Percentiles rank a stretch among this genome's conserved stretches.
phyloP scores from a whole-genome alignment of 2,797 vertebrate genomes.

The Pseudochirops cupreus region DNA sequence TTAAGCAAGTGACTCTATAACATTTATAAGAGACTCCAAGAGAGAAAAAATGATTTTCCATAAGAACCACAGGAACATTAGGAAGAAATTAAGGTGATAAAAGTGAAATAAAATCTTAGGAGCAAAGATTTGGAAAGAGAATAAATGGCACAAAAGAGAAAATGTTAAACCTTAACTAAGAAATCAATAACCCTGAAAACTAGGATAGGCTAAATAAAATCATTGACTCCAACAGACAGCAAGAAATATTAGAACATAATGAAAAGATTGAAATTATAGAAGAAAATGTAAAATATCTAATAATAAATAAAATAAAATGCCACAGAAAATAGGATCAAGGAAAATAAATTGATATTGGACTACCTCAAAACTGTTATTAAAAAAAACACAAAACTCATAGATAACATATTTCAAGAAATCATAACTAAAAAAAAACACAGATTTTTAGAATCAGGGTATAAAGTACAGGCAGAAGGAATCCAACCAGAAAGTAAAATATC shows the following conservation, averaged over 20 bases:
- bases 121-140: background rate
- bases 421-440: background rate
- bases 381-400: background rate
- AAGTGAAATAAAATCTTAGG: background rate
- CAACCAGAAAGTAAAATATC: background rate
- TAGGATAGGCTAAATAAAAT: background rate
- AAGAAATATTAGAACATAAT: background rate
- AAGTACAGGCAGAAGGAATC: background rate
- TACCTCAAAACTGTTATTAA: background rate
- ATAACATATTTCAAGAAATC: background rate
- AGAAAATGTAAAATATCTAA: background rate
- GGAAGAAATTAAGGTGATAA: background rate
- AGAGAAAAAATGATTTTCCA: background rate
- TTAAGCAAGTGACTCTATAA: no score
- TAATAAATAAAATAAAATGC: background rate
- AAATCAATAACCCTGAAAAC: background rate
- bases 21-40: background rate
- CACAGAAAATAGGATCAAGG: background rate
- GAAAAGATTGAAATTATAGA: background rate
- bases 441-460: background rate
- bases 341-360: background rate
- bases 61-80: background rate
- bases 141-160: background rate
- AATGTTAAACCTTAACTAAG: background rate
- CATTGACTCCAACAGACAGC: background rate